Evolutionary conservation across 1,140 invertebrate species (phyloP), one percentile per base, ranked within the genome.

Genomic region (Tigriopus japonicus): DNA sequence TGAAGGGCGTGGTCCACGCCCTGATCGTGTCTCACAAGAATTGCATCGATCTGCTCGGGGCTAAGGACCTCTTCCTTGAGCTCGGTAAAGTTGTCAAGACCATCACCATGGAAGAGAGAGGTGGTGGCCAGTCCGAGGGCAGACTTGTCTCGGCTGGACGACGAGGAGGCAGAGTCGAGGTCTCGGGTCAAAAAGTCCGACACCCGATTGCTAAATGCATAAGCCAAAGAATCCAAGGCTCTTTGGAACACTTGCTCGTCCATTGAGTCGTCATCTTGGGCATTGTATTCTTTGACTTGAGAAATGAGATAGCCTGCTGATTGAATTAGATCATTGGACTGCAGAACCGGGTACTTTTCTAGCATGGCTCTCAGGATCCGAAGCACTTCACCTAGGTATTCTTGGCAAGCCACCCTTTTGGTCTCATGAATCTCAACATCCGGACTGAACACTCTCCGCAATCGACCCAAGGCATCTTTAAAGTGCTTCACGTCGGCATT

Each of bases 101-200:
- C 15, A 60, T 62, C 64, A 55, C 62, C 42, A 17, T 52, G 28
- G 56, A 43, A n/a, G 10, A 51, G 41, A 42, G 13, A 55, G 40
- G 69, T 67, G 23, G 63, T 58, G 6, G 67, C 58, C 0, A 71
- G 55, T 59, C 70, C 71, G 65, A 72, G 70, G 66, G 67, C 70
- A 13, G 71, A 71, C 69, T 72, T 66, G 63, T 68, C 69, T 62
- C 69, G 69, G 21, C 65, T 65, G 13, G 67, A 67, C 3, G 58
- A 63, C 21, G 66, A 64, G 17, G 66, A 52, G 23, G 65, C 59
- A 10, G 68, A 63, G 59, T 74, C 75, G 43, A 75, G 66, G 65
- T 77, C 76, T 35, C 75, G 75, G 75, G 77, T 77, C 41, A 77
- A 65, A 66, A 77, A 77, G 62, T 77, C 75, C 2, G 76, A 77